Evolutionary conservation across 2,113 vertebrate species (phyloP), one percentile per base, ranked within the genome.

Genomic region (Ailurus styani): DNA sequence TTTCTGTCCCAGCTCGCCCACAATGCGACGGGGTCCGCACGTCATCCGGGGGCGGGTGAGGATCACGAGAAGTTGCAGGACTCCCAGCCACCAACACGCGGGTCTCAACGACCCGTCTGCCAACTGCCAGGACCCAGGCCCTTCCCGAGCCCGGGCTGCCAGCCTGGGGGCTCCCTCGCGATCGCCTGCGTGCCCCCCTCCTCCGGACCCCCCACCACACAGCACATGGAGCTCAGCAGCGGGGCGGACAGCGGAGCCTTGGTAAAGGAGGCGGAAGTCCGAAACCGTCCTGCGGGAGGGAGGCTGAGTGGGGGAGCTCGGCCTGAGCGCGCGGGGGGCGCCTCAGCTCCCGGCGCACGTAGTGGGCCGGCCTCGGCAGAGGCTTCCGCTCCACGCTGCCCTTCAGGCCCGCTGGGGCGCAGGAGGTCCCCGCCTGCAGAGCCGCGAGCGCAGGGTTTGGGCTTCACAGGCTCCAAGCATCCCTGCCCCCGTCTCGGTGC

Each of bases 201-300:
- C 10, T 20, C 20, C 0, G 1, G 20, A 20, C 68, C 2, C 17
- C 18, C 31, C 47, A 4, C 6, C 78, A 77, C 27, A 31, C 52
- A 8, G 45, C 45, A 47, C 45, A 8, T 47, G 45, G 45, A 8
- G 45, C 45, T 47, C 5, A 47, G 45, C 45, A 8, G 45, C 45
- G n/a, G n/a, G n/a, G n/a, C n/a, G n/a, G n/a, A n/a, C n/a, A n/a
- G n/a, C 45, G 45, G 5, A 47, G 45, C 45, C 45, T 47, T 47
- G 45, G 45, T 47, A 47, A 47, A 47, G 8, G 45, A 8, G 5
- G 45, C 45, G 45, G 45, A 47, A 8, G 5, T 47, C 45, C 8
- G 45, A 47, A 47, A 47, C 45, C n/a, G n/a, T n/a, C n/a, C n/a
- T n/a, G n/a, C n/a, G n/a, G n/a, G n/a, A n/a, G n/a, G n/a, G n/a